Conservation (phyloP, 2,888 invertebrate genomes). For the Taenaris catops region DNA sequence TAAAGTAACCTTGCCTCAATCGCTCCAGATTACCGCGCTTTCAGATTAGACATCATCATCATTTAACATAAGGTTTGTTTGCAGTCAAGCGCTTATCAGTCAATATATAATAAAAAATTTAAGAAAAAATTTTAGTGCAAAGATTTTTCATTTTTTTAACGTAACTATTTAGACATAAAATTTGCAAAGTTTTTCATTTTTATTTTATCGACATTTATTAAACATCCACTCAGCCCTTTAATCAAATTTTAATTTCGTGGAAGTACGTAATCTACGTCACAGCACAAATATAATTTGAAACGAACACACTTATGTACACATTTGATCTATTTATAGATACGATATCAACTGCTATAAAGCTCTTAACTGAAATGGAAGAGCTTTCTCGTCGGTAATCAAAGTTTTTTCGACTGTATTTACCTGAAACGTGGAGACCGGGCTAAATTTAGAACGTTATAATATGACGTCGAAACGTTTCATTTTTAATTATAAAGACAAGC, state of each 20-base stretch:
- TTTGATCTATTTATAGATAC: not conserved
- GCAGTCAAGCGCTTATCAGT: no score
- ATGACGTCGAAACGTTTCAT: no score
- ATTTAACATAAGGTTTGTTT: no score
- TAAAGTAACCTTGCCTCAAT: no score
- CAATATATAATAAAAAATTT: no score
- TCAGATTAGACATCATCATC: no score
- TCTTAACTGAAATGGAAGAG: conserved; percentile 6
- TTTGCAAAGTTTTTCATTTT: no score
- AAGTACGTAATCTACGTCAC: not conserved
- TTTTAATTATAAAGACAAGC: no score
- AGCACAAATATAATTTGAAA: not conserved
- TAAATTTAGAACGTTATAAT: conserved; percentile 9
- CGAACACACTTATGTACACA: not conserved
- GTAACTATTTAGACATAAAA: no score
- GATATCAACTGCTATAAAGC: conserved; percentile 3
- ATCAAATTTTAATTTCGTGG: not conserved
- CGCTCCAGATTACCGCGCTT: no score
- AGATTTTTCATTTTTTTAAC: no score
- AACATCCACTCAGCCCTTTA: not conserved
- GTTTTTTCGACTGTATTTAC: conserved; percentile 25
- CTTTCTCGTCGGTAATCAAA: conserved; percentile 10
- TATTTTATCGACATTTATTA: not conserved
- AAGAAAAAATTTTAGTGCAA: no score
- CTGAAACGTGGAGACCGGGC: conserved; percentile 16